Conservation (phyloP, 1,140 invertebrate species). For the Atta colombica region DNA sequence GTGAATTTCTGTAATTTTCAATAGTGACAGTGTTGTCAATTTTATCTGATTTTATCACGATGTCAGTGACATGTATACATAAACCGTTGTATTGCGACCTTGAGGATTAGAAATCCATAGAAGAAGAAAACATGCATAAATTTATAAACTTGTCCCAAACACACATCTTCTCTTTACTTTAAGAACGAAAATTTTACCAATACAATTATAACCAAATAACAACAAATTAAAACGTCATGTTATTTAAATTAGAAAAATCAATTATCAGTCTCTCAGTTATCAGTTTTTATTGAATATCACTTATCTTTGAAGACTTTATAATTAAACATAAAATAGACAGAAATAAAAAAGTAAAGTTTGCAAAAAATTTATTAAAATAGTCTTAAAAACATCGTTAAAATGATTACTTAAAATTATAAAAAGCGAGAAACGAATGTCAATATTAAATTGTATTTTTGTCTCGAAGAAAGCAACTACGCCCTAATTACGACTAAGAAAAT, state of each 20-base stretch:
- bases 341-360: background rate
- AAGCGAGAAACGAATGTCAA: background rate
- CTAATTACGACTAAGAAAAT: conserved; percentile 7
- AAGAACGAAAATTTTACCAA: background rate
- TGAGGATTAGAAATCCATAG: background rate
- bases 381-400: background rate
- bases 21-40: background rate
- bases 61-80: conserved; percentile 8
- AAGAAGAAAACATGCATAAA: background rate
- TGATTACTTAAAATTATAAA: background rate
- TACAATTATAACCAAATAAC: background rate
- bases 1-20: background rate
- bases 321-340: background rate
- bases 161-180: background rate
- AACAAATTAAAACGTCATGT: background rate
- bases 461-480: background rate
- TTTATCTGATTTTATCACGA: background rate
- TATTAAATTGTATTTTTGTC: background rate
- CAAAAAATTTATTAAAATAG: background rate
- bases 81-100: background rate
- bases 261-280: background rate
- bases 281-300: background rate
- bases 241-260: background rate
- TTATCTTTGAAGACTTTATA: background rate
- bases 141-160: background rate